Percentiles rank a stretch among this genome's conserved stretches.
Conservation (phyloP, 2,797 vertebrate species). For the Lithobates sylvaticus region DNA sequence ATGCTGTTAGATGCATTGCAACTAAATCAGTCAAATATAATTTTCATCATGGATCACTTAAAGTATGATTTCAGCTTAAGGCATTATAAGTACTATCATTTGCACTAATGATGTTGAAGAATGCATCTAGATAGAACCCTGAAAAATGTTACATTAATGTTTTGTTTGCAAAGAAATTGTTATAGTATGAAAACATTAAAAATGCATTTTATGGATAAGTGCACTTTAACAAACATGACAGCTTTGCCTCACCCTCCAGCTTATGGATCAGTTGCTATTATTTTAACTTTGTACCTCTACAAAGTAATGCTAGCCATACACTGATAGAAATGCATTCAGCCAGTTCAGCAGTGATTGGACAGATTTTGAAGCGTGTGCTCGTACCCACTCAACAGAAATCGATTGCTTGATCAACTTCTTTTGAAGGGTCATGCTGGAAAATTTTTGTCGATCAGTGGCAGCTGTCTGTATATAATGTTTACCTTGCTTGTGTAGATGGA, state of each 20-base stretch:
- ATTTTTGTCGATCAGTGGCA: too few species aligned
- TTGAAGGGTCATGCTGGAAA: too few species aligned
- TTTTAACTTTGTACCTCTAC: neutral
- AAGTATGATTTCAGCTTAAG: constrained; percentile 59
- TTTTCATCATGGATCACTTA: constrained; percentile 61
- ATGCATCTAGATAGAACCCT: constrained; percentile 42
- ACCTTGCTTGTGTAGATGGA: too few species aligned
- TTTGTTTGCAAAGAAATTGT: constrained; percentile 29
- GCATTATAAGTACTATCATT: constrained; percentile 56
- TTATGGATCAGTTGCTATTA: neutral
- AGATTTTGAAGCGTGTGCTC: too few species aligned
- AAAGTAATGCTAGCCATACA: too few species aligned
- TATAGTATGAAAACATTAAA: constrained; percentile 10
- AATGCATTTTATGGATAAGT: constrained; percentile 1
- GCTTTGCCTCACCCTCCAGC: neutral
- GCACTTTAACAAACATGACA: neutral
- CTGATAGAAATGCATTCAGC: too few species aligned
- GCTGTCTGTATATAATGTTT: too few species aligned
- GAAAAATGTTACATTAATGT: constrained; percentile 42
- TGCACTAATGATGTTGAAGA: constrained; percentile 58
- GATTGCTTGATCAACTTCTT: too few species aligned
- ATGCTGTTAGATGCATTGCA: constrained; percentile 61
- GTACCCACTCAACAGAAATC: too few species aligned
- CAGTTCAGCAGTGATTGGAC: too few species aligned
- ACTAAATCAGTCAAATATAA: constrained; percentile 61